Evolutionary conservation across 2,113 vertebrate species (phyloP).

Genomic region (Bolborhynchus lineola): DNA sequence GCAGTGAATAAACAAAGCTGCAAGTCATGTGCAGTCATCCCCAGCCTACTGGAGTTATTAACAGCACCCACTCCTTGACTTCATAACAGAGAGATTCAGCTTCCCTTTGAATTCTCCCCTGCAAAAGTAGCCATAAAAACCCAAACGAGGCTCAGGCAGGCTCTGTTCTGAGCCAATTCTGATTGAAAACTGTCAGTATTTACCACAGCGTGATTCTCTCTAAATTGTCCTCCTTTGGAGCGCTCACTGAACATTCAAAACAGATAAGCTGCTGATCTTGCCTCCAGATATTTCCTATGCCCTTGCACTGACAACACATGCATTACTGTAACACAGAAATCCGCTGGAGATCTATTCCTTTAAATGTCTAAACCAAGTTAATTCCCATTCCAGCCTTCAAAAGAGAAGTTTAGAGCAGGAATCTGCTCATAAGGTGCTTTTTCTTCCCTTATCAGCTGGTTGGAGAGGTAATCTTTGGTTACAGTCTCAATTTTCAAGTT

Average conservation of each 20-base stretch:
- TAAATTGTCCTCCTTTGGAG: not conserved
- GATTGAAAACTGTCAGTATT: not conserved
- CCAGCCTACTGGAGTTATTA: not conserved
- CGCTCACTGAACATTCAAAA: not conserved
- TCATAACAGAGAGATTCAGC: not conserved
- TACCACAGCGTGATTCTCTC: not conserved
- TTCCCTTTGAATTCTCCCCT: not conserved
- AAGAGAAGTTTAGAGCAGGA: not conserved
- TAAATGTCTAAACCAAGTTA: not conserved
- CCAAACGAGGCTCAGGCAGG: not conserved
- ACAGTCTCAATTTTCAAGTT: not conserved
- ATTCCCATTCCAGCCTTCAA: not conserved
- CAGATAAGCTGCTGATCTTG: not conserved
- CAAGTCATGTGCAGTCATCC: constrained; percentile 20
- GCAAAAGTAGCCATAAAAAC: not conserved
- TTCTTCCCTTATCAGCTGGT: not conserved
- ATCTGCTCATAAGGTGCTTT: not conserved
- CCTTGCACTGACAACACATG: not conserved
- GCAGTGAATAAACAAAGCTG: constrained; percentile 26
- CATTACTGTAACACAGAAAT: not conserved
- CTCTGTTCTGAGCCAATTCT: not conserved
- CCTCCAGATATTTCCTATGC: not conserved
- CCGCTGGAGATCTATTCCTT: not conserved
- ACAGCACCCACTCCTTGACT: not conserved
- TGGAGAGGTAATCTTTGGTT: not conserved